phyloP scores from a whole-genome alignment of 2,113 vertebrate species.

The Psilopsiagon aurifrons region DNA sequence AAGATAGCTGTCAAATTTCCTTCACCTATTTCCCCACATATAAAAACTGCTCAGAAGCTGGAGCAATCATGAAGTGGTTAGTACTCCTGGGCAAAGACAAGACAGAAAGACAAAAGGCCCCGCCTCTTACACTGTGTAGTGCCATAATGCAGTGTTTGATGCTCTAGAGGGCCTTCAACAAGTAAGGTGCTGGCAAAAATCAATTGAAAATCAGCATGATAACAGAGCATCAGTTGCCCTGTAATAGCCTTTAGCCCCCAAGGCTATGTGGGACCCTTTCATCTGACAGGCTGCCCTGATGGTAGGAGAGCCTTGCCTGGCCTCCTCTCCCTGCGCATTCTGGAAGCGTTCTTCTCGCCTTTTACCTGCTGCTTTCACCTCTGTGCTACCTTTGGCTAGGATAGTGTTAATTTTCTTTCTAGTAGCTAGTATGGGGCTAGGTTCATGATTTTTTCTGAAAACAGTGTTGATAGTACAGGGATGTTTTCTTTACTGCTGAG shows the following conservation, averaged over 20 bases:
- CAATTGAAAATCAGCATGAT: conserved; percentile 78
- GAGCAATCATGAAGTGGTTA: not conserved
- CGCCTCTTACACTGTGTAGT: conserved; percentile 3
- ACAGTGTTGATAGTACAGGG: not conserved
- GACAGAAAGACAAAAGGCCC: conserved; percentile 43
- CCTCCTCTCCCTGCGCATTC: not conserved
- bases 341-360: not conserved
- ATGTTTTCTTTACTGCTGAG: not conserved
- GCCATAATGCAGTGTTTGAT: conserved; percentile 60
- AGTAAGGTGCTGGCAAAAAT: conserved; percentile 77
- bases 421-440: not conserved
- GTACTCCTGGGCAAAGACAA: not conserved
- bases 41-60: conserved; percentile 1
- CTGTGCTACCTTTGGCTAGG: not conserved
- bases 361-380: conserved; percentile 32
- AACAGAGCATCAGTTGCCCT: conserved; percentile 76
- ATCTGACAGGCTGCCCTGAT: conserved; percentile 42
- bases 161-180: conserved; percentile 75
- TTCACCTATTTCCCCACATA: not conserved
- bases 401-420: not conserved
- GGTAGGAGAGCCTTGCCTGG: not conserved
- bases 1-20: not conserved
- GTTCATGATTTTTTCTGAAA: not conserved
- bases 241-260: conserved; percentile 74
- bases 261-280: conserved; percentile 69